These are phyloP conservation scores for Meda fulgida DNA, from an alignment of 2,797 vertebrate species.

Conservation along the genomic window DNA sequence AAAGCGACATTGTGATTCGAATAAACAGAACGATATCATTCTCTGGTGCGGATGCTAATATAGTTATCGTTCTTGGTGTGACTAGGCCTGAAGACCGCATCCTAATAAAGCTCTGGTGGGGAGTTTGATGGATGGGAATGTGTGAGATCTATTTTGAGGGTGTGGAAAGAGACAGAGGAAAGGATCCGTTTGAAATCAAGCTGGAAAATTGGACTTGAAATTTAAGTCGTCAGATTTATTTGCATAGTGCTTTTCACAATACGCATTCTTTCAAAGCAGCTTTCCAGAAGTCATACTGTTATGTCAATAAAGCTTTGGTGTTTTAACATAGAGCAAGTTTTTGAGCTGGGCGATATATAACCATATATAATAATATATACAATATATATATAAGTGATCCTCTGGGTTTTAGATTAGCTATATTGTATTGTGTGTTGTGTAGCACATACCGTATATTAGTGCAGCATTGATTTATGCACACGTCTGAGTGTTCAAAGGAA, in stretches of 20 bases:
- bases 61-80: not conserved
- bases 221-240: not conserved
- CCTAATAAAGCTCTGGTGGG: not conserved
- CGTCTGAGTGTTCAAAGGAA: too few species aligned
- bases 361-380: too few species aligned
- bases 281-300: not conserved
- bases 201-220: not conserved
- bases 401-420: too few species aligned
- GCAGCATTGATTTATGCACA: too few species aligned
- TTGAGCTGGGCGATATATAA: not conserved
- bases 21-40: too few species aligned
- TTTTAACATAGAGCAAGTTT: not conserved
- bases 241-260: not conserved
- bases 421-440: too few species aligned
- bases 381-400: too few species aligned
- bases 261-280: not conserved
- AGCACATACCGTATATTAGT: too few species aligned
- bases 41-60: not conserved
- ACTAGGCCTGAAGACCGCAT: not conserved
- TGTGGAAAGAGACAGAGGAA: not conserved
- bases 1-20: not conserved
- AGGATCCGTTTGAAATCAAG: not conserved
- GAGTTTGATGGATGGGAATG: not conserved
- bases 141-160: not conserved
- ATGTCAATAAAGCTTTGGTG: not conserved